These are phyloP conservation scores for Zaprionus lineosus DNA, from an alignment of 2,888 invertebrate species.

Conservation along the genomic window DNA sequence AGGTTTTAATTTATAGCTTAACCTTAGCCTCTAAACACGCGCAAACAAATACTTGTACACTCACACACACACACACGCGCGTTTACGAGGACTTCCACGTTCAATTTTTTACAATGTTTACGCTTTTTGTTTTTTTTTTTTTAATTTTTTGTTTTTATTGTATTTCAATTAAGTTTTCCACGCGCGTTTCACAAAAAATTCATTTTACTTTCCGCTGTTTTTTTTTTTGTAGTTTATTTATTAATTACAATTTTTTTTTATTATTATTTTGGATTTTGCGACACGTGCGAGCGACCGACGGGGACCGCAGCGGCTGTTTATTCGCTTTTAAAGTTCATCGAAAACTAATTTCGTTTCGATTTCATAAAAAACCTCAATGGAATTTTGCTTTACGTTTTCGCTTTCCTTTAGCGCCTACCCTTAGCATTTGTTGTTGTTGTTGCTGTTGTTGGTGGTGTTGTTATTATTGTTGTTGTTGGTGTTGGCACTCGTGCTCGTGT, in stretches of 20 bases:
- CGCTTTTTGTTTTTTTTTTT: background rate
- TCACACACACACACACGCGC: conserved; percentile 9
- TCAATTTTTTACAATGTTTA: conserved; percentile 34
- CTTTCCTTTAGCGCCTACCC: conserved; percentile 74
- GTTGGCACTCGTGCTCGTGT: background rate
- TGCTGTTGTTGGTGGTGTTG: conserved; percentile 24
- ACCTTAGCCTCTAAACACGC: conserved; percentile 52
- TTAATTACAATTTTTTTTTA: conserved; percentile 8
- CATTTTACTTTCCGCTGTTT: too few relatives aligned
- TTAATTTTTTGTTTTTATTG: conserved; percentile 12
- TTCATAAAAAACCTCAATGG: conserved; percentile 79
- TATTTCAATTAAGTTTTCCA: too few relatives aligned
- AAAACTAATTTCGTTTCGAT: conserved; percentile 82
- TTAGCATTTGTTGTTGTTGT: conserved; percentile 25
- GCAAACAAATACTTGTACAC: conserved; percentile 21
- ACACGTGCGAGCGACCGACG: conserved; percentile 49
- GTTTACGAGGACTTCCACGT: conserved; percentile 31
- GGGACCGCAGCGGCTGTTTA: conserved; percentile 69
- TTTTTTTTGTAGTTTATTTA: conserved; percentile 17
- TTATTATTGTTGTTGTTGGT: conserved; percentile 19
- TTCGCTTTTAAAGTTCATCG: conserved; percentile 81
- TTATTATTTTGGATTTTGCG: conserved; percentile 23
- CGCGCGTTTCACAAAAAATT: too few relatives aligned
- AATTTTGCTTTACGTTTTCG: conserved; percentile 76
- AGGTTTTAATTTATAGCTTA: conserved; percentile 61